Evolutionary conservation across 2,113 vertebrate genomes (phyloP).

Genomic region (Delphinus delphis): DNA sequence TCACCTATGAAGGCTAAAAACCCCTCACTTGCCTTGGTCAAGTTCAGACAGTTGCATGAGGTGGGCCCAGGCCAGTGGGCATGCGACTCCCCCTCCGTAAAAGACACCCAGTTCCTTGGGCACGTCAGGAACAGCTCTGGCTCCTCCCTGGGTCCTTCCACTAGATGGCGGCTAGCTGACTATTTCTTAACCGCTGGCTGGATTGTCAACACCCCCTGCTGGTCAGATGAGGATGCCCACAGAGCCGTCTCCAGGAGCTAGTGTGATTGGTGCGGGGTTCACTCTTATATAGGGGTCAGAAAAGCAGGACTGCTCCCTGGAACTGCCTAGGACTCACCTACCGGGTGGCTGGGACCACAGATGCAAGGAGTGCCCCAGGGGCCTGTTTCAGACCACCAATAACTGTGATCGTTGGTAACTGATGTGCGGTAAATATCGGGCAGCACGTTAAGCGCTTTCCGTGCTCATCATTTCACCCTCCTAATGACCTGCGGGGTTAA

Average conservation of each 20-base stretch:
- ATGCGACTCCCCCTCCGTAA: not conserved
- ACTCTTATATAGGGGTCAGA: not conserved
- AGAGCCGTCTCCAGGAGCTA: not conserved
- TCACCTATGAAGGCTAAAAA: not conserved
- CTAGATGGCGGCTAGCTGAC: not conserved
- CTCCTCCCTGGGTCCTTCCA: not conserved
- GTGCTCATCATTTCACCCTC: not conserved
- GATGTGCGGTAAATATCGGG: not conserved
- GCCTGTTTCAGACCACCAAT: not conserved
- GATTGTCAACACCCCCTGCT: not conserved
- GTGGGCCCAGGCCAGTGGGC: not conserved
- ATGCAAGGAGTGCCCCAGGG: no score
- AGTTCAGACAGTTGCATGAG: not conserved
- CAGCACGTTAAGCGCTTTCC: not conserved
- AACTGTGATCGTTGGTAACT: not conserved
- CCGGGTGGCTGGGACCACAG: not conserved
- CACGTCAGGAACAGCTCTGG: not conserved
- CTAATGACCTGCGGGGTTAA: not conserved
- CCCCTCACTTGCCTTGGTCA: not conserved
- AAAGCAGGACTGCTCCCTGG: not conserved
- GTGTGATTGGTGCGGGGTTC: rapidly evolving
- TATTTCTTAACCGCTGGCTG: not conserved
- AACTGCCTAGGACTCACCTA: not conserved
- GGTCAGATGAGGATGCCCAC: not conserved
- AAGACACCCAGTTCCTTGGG: not conserved